Conservation (phyloP, 2,797 vertebrate genomes). For the Dendrocincla fuliginosa region DNA sequence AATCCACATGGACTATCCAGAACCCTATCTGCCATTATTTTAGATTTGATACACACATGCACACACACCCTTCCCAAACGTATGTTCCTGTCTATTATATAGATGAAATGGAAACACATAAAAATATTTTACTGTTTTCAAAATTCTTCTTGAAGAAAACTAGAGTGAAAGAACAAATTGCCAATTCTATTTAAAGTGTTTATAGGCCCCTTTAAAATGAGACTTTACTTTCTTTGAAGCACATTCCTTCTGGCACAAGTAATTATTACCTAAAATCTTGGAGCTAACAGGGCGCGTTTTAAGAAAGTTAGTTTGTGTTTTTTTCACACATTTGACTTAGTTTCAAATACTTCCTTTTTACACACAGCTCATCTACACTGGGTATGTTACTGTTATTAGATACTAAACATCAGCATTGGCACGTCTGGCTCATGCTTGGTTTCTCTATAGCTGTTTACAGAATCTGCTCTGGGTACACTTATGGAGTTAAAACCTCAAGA, state of each 20-base stretch:
- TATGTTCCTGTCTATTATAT: not conserved
- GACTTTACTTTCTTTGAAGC: conserved; percentile 1
- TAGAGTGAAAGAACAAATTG: not conserved
- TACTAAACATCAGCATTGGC: not conserved
- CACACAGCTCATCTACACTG: not conserved
- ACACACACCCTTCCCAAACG: rapidly evolving
- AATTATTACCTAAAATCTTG: conserved; percentile 24
- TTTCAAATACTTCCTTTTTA: not conserved
- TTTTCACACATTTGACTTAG: not conserved
- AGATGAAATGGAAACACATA: not conserved
- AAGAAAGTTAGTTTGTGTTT: not conserved
- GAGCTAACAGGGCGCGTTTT: not conserved
- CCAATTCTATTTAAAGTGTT: conserved; percentile 3
- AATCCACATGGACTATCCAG: not conserved
- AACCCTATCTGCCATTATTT: not conserved
- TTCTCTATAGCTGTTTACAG: not conserved
- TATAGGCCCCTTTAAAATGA: not conserved
- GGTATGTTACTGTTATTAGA: not conserved
- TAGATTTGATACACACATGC: not conserved
- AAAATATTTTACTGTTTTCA: not conserved
- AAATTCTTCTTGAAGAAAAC: not conserved
- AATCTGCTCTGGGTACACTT: not conserved
- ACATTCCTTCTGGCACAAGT: conserved; percentile 20
- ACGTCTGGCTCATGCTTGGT: not conserved
- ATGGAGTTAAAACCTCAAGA: not conserved